phyloP scores from a whole-genome alignment of 2,113 vertebrate species.

The Recurvirostra avosetta region DNA sequence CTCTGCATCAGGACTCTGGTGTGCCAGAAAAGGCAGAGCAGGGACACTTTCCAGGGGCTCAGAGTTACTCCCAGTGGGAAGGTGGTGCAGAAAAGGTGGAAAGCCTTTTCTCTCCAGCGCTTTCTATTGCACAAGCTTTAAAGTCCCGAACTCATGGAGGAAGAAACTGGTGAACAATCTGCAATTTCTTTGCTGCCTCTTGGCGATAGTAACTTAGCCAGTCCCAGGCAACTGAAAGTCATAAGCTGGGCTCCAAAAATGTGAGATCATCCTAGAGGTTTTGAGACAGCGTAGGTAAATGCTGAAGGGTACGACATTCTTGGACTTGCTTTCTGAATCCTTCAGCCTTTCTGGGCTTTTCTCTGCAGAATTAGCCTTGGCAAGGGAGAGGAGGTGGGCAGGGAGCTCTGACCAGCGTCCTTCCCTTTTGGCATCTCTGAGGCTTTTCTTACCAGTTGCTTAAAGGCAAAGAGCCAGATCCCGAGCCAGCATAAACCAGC shows the following conservation, averaged over 20 bases:
- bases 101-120: not conserved
- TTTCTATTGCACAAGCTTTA: not conserved
- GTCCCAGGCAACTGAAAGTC: not conserved
- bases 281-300: not conserved
- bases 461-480: constrained; percentile 19
- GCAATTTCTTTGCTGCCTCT: not conserved
- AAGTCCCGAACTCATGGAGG: accelerated
- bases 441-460: not conserved
- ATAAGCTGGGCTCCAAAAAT: not conserved
- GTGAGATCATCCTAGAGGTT: not conserved
- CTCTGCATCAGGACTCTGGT: not conserved
- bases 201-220: not conserved
- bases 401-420: not conserved
- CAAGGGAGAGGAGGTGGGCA: not conserved
- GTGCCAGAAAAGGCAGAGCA: not conserved
- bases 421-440: not conserved
- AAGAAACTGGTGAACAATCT: not conserved
- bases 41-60: not conserved
- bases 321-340: not conserved
- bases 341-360: not conserved
- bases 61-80: not conserved
- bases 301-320: not conserved
- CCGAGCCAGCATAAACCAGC: not conserved
- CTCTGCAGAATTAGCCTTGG: not conserved
- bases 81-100: not conserved